Evolutionary conservation across 2,797 vertebrate species (phyloP).

Genomic region (Lagorchestes hirsutus): DNA sequence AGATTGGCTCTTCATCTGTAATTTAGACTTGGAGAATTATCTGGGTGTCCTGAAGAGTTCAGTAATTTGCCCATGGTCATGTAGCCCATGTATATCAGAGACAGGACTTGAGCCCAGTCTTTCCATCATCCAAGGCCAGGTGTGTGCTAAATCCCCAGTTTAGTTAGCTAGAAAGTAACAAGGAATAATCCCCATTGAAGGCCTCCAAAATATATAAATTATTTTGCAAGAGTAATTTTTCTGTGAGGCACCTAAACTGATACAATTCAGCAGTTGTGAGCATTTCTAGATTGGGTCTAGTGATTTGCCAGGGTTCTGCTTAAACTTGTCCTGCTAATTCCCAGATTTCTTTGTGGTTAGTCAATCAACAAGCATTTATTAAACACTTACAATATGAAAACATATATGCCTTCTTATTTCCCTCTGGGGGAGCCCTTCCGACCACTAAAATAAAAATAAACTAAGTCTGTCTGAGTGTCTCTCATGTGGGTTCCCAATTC

Average conservation of each 20-base stretch:
- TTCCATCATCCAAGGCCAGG: not conserved
- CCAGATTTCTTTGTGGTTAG: not conserved
- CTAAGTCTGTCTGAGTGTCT: not conserved
- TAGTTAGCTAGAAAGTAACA: not conserved
- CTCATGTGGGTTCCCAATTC: not conserved
- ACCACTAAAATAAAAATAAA: not conserved
- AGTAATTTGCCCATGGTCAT: not conserved
- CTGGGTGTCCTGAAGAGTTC: not conserved
- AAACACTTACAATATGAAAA: not conserved
- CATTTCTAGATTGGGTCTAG: not conserved
- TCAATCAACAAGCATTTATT: not conserved
- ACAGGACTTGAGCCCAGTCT: not conserved
- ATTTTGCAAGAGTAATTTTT: not conserved
- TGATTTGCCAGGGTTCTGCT: not conserved
- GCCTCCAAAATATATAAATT: not conserved
- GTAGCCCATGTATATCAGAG: not conserved
- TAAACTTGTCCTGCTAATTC: not conserved
- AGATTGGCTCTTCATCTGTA: not conserved
- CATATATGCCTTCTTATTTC: not conserved
- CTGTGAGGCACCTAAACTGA: not conserved
- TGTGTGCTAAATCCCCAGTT: not conserved
- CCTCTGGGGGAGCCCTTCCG: not conserved
- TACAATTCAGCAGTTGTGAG: not conserved
- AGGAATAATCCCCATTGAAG: not conserved
- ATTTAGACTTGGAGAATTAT: not conserved